These are phyloP conservation scores for Manis pentadactyla DNA, from an alignment of 2,797 vertebrate species.

Conservation along the genomic window DNA sequence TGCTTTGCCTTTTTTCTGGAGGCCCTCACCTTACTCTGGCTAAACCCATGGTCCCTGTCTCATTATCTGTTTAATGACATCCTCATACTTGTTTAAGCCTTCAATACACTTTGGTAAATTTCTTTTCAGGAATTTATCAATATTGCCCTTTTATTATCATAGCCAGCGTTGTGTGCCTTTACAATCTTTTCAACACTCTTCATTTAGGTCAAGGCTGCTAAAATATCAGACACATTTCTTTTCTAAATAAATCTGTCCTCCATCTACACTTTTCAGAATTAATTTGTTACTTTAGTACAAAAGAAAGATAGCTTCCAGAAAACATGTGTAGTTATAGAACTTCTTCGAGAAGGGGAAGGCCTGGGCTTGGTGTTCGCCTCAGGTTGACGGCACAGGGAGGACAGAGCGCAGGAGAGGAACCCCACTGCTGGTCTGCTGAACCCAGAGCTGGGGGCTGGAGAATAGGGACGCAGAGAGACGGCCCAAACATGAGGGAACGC, in stretches of 20 bases:
- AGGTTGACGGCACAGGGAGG: too few species aligned
- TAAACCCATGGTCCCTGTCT: too few species aligned
- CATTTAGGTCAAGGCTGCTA: not conserved
- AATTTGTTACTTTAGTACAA: not conserved
- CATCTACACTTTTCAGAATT: not conserved
- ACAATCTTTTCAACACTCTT: not conserved
- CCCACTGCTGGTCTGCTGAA: not conserved
- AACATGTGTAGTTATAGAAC: not conserved
- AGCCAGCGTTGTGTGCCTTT: not conserved
- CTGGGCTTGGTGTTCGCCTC: not conserved
- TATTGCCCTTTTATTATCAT: not conserved
- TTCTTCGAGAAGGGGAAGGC: not conserved
- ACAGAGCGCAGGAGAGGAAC: accelerated
- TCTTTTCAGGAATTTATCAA: not conserved
- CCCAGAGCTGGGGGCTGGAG: accelerated
- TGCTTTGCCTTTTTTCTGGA: too few species aligned
- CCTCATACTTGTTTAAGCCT: not conserved
- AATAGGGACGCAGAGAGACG: not conserved
- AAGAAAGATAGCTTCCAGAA: not conserved
- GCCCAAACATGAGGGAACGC: not conserved
- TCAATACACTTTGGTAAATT: not conserved
- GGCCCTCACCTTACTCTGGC: too few species aligned
- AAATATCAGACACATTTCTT: not conserved
- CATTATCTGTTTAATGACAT: not conserved
- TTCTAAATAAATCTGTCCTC: not conserved